Evolutionary conservation across 2,797 vertebrate genomes (phyloP).

Genomic region (Sebastes iracundus): DNA sequence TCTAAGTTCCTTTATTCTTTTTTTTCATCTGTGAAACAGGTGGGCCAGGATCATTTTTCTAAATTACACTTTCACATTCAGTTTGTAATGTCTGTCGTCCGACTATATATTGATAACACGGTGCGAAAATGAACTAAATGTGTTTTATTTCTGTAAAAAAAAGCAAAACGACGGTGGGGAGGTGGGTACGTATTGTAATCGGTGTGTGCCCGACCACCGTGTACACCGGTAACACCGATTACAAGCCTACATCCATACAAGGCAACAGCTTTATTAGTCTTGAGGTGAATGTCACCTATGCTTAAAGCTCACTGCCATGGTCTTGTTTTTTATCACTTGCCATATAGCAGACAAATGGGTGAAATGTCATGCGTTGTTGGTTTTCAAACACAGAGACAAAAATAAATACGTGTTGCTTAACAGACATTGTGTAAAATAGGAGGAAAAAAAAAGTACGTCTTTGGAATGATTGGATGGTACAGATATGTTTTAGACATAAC

Average conservation of each 20-base stretch:
- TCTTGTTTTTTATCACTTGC: conserved; percentile 2
- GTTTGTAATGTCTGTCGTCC: too few species aligned
- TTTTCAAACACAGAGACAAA: background rate
- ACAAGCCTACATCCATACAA: background rate
- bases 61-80: too few species aligned
- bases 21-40: background rate
- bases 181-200: too few species aligned
- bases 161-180: too few species aligned
- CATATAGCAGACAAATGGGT: background rate
- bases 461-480: background rate
- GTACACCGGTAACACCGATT: background rate
- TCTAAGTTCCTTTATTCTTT: background rate
- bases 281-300: background rate
- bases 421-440: background rate
- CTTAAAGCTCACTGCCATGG: background rate
- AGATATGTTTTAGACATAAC: background rate
- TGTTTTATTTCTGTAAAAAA: background rate
- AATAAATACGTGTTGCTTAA: background rate
- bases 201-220: background rate
- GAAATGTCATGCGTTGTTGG: background rate
- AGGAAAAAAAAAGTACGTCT: background rate
- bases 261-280: conserved; percentile 2
- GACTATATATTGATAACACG: too few species aligned
- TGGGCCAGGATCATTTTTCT: too few species aligned
- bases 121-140: too few species aligned